Evolutionary conservation across 1,140 invertebrate genomes (phyloP), one percentile per base, ranked within the genome.

Genomic region (Diachasmimorpha longicaudata): DNA sequence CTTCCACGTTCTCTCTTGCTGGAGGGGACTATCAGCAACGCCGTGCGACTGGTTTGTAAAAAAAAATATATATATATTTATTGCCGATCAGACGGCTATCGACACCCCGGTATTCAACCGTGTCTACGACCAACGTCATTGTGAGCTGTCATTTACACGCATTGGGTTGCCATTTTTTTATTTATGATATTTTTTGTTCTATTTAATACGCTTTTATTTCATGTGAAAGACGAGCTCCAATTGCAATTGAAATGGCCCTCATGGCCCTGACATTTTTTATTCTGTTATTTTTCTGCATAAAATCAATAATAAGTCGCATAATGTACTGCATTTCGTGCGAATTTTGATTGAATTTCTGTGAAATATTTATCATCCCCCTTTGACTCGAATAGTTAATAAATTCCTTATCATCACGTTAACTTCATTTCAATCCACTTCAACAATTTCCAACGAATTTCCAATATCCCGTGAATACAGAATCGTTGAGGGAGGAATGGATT

Each of bases 51-150:
- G 79, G 79, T 76, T 78, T n/a, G n/a, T n/a, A n/a, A n/a, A 77
- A 44, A 55, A 74, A 68, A 74, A 82, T 25, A 63, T 23, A 63
- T 25, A 25, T 63, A 81, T 82, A 81, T 82, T 81, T 83, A 83
- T 83, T 79, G 79, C 80, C 80, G 77, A 83, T 81, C 79, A 78
- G 77, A 80, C 77, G 74, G 78, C 79, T 82, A 83, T 82, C 81
- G 79, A 80, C 79, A 81, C 79, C 77, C 78, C 78, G 79, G 80
- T 78, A 79, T 76, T 66, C 37, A 19, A 16, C 39, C 19, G 14
- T 44, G 31, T 74, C 55, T 55, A 39, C 31, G 63, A 79, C 76
- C 77, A 52, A 52, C 48, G 76, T 76, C 78, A 79, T 81, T 80
- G 79, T 81, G 52, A 16, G 13, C 58, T 13, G 21, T 25, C 58